These are phyloP conservation scores for Ericerus pela DNA, from an alignment of 1,140 invertebrate species.

Conservation along the genomic window DNA sequence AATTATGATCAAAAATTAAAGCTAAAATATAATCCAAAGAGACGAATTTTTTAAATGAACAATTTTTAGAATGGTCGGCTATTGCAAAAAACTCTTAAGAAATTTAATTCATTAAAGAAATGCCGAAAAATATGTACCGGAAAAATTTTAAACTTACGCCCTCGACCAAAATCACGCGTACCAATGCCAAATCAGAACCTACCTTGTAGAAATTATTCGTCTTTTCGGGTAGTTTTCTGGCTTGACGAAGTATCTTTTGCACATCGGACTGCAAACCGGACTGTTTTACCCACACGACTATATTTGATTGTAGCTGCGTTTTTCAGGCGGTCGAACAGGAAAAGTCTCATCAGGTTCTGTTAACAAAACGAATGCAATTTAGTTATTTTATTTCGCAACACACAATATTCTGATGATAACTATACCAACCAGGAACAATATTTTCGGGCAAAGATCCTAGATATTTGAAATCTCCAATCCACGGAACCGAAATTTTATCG, in stretches of 20 bases:
- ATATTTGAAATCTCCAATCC: slow-evolving; percentile 67
- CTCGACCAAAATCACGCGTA: neutral
- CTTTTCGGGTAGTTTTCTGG: slow-evolving; percentile 88
- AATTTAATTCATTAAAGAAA: no score
- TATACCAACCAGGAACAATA: neutral
- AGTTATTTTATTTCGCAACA: neutral
- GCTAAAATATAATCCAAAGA: no score
- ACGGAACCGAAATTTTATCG: slow-evolving; percentile 61
- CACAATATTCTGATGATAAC: neutral
- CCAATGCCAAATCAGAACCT: slow-evolving; percentile 18
- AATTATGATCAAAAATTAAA: no score
- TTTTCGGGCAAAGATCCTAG: slow-evolving; percentile 34
- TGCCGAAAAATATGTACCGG: no score
- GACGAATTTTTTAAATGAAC: no score
- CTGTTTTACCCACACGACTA: slow-evolving; percentile 74
- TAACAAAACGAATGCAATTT: neutral
- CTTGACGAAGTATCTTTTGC: slow-evolving; percentile 87
- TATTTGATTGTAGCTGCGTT: slow-evolving; percentile 68
- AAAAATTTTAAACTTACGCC: no score
- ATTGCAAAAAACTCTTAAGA: no score
- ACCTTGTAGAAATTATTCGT: slow-evolving; percentile 91
- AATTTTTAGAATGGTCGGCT: no score
- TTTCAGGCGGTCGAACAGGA: slow-evolving; percentile 57
- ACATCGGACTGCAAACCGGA: slow-evolving; percentile 86
- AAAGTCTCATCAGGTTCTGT: slow-evolving; percentile 38